A percentile compares a stretch with the other conserved stretches of the same genome.
phyloP scores from a whole-genome alignment of 2,113 vertebrate species.

The Bujurquina vittata region DNA sequence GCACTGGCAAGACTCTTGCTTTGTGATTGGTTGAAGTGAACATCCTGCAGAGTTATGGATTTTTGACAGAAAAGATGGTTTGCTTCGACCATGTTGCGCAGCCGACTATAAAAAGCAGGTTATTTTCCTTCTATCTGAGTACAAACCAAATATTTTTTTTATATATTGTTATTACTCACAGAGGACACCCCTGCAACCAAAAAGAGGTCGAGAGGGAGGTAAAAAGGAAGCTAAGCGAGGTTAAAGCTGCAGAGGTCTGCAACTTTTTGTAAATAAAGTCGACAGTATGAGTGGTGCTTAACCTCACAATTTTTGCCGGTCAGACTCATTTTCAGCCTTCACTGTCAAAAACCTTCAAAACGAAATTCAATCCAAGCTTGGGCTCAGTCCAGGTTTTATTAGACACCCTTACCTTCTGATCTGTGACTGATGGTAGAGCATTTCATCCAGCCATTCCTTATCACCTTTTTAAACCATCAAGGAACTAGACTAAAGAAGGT shows the following conservation, averaged over 20 bases:
- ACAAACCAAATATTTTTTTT: constrained; percentile 46
- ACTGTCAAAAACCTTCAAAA: background rate
- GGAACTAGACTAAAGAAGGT: background rate
- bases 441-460: background rate
- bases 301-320: background rate
- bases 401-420: background rate
- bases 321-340: background rate
- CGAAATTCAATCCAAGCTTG: background rate
- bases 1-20: constrained; percentile 33
- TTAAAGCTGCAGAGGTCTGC: background rate
- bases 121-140: constrained; percentile 42
- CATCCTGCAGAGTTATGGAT: constrained; percentile 71
- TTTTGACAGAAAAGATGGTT: constrained; percentile 67
- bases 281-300: background rate
- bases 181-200: background rate
- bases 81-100: constrained; percentile 63
- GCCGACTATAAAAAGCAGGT: constrained; percentile 56
- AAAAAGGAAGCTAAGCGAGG: background rate
- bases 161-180: background rate
- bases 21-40: constrained; percentile 57
- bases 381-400: background rate
- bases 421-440: background rate
- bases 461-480: background rate
- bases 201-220: background rate
- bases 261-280: background rate